phyloP scores from a whole-genome alignment of 1,140 invertebrate genomes.

The Matsumurasca onukii region DNA sequence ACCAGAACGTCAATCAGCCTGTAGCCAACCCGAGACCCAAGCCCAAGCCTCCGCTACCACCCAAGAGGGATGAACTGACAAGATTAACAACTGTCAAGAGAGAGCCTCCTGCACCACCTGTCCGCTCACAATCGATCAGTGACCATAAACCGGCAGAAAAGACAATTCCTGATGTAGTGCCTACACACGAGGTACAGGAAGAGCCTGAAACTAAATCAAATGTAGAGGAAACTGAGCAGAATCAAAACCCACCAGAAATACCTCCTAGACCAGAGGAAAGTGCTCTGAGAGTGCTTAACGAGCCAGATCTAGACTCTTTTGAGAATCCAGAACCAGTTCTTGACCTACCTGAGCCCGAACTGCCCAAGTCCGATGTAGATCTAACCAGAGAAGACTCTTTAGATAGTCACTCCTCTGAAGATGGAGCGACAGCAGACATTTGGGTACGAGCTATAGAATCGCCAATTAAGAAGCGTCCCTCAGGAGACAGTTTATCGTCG shows the following conservation, averaged over 20 bases:
- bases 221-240: constrained; percentile 9
- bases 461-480: constrained; percentile 38
- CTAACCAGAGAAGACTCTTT: constrained; percentile 1
- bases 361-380: constrained; percentile 17
- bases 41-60: constrained; percentile 41
- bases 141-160: constrained; percentile 1
- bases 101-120: constrained; percentile 2
- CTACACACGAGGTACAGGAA: no score
- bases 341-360: background rate
- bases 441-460: constrained; percentile 44
- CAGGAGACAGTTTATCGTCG: constrained; percentile 19
- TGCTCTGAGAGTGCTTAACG: constrained; percentile 11
- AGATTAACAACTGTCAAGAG: constrained; percentile 39
- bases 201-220: no score
- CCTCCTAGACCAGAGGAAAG: constrained; percentile 15
- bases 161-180: constrained; percentile 11
- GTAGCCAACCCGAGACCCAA: constrained; percentile 31
- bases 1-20: constrained; percentile 10
- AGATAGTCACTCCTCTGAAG: constrained; percentile 39
- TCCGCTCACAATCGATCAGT: background rate
- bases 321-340: background rate
- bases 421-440: constrained; percentile 43
- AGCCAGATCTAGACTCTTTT: constrained; percentile 8
- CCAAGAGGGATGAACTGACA: constrained; percentile 40
- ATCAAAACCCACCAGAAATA: constrained; percentile 13